Base-by-base conservation (phyloP, 2,888 invertebrate genomes). In the Blera fallax region DNA sequence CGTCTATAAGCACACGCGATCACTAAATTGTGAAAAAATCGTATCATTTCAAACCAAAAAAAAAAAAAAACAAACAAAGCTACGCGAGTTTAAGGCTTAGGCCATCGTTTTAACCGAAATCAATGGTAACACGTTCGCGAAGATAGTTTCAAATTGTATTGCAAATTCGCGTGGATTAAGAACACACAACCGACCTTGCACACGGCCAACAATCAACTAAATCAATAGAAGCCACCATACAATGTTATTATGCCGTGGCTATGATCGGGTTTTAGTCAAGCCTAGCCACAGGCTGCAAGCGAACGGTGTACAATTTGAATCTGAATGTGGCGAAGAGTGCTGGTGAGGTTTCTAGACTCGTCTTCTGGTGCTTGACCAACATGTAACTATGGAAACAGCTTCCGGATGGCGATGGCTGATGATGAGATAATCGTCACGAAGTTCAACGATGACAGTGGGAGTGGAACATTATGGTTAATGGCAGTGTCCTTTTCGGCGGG, bases 161-260 rank as follows among this genome's bases (percentile, higher is more conserved):
- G 3, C 34, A 29, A n/a, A 62, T 69, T 64, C 48, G 45, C 62
- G 24, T 29, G 67, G 43, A 81, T 54, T 62, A 67, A 81, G 80
- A 81, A 77, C 62, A 70, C 52, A 81, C 81, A 77, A 85, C 85
- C 85, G 85, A 85, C 77, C 76, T 85, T 85, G 85, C 32, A 69
- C 60, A 81, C 85, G 72, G 40, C 67, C 76, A 81, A 81, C 60
- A 50, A 62, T 67, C 72, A 72, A 85, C 85, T 85, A 85, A 81
- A 72, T 69, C 72, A 85, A 72, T 72, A 77, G 81, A 81, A 85
- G 76, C 65, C 45, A 16, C 50, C 27, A 34, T 56, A 37, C 70
- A 58, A 64, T 69, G 64, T 69, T 79, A 73, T 62, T 73, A 50
- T 62, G 73, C 50, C 16, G 73, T 52, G 62, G 67, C 40, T 73